Conservation (phyloP, 2,888 invertebrate genomes). For the Drosophila emarginata region DNA sequence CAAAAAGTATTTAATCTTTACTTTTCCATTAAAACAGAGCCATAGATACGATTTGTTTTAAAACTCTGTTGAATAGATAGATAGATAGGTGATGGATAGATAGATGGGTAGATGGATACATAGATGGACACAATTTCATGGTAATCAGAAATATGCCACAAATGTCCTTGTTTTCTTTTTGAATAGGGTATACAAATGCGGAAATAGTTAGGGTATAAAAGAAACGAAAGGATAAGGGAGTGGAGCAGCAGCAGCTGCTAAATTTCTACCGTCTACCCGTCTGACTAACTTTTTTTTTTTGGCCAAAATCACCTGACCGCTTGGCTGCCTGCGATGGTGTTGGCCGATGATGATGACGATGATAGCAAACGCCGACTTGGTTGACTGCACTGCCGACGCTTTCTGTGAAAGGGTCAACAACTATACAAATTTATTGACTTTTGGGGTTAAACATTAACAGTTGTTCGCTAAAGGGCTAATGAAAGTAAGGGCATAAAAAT, state of each 20-base stretch:
- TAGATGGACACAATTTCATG: no score
- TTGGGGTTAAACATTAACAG: not conserved
- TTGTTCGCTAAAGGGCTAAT: no score
- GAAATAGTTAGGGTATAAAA: not conserved
- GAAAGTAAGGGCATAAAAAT: no score
- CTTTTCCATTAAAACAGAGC: not conserved
- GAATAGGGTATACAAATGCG: not conserved
- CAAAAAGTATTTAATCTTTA: not conserved
- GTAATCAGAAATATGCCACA: no score
- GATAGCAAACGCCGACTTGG: slow-evolving; percentile 23
- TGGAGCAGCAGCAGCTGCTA: slow-evolving; percentile 40
- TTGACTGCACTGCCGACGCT: slow-evolving; percentile 28
- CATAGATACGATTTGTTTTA: no score
- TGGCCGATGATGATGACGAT: slow-evolving; percentile 29
- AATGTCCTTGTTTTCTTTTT: no score
- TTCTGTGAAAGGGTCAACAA: no score
- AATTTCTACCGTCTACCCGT: slow-evolving; percentile 19
- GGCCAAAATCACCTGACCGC: slow-evolving; percentile 53
- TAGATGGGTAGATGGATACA: not conserved
- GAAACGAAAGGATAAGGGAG: not conserved
- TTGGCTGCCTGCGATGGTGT: slow-evolving; percentile 34
- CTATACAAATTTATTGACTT: not conserved
- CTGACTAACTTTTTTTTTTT: slow-evolving; percentile 54
- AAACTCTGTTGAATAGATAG: no score
- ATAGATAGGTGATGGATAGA: not conserved